Percentiles rank a stretch among this genome's conserved stretches.
Conservation (phyloP, 2,797 vertebrate species). For the Cygnus olor region DNA sequence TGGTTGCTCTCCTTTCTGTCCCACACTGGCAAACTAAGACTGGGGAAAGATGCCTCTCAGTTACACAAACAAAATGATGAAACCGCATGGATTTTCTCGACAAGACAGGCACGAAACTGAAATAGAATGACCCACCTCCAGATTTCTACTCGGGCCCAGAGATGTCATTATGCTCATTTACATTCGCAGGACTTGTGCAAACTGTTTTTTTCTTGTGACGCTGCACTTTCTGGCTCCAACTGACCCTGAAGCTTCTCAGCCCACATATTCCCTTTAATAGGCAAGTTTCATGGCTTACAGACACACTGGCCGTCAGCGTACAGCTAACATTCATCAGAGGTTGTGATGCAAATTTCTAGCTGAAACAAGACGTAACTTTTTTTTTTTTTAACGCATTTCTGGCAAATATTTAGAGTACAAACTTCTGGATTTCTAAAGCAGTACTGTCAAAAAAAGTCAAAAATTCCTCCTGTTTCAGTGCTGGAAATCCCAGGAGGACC, state of each 20-base stretch:
- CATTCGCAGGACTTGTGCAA: not conserved
- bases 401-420: not conserved
- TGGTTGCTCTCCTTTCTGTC: not conserved
- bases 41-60: not conserved
- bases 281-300: not conserved
- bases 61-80: not conserved
- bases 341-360: not conserved
- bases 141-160: not conserved
- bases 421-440: not conserved
- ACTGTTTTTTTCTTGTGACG: conserved; percentile 31
- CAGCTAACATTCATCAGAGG: conserved; percentile 16
- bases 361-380: not conserved
- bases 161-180: not conserved
- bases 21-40: not conserved
- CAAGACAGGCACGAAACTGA: not conserved
- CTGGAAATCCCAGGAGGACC: not conserved
- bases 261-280: not conserved
- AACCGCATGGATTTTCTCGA: not conserved
- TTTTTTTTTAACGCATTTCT: not conserved
- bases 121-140: not conserved
- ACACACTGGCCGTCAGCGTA: not conserved
- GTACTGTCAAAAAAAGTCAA: not conserved
- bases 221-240: conserved; percentile 17
- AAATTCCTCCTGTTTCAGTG: not conserved
- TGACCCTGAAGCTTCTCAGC: conserved; percentile 31